These are phyloP conservation scores for Podarcis cretensis DNA, from an alignment of 2,113 vertebrate genomes.

Conservation along the genomic window DNA sequence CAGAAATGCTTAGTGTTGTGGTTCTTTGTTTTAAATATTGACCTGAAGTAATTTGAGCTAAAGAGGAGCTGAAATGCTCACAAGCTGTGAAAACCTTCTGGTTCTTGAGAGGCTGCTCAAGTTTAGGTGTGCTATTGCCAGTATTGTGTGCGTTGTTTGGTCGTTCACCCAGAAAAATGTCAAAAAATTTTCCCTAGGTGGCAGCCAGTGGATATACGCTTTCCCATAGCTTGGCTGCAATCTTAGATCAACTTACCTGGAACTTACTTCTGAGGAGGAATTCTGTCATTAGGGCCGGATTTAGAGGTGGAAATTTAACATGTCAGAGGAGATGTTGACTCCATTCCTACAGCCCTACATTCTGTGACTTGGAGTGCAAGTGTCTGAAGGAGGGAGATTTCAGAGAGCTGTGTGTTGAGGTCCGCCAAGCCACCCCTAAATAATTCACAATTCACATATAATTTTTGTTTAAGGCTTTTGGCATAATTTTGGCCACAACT, in stretches of 20 bases:
- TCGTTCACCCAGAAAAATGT: neutral
- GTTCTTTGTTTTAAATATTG: constrained; percentile 4
- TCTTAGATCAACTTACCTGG: neutral
- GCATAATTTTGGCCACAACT: too few relatives aligned
- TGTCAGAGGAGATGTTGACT: too few relatives aligned
- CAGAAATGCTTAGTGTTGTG: neutral
- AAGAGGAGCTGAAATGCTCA: neutral
- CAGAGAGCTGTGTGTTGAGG: too few relatives aligned
- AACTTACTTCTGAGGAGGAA: neutral
- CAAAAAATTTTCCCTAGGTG: neutral
- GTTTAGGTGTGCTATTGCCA: neutral
- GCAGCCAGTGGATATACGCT: neutral
- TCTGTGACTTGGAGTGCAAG: too few relatives aligned
- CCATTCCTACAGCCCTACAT: too few relatives aligned
- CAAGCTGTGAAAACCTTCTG: neutral
- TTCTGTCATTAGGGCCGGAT: too few relatives aligned
- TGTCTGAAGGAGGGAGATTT: too few relatives aligned
- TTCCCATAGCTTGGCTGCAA: neutral
- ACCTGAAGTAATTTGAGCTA: neutral
- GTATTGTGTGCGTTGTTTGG: neutral
- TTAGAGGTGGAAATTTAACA: too few relatives aligned
- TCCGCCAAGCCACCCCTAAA: too few relatives aligned
- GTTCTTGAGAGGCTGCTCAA: neutral
- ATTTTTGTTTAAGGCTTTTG: too few relatives aligned
- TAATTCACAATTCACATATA: too few relatives aligned